Base-by-base conservation (phyloP, 2,888 invertebrate species). In the Orthosia gracilis region DNA sequence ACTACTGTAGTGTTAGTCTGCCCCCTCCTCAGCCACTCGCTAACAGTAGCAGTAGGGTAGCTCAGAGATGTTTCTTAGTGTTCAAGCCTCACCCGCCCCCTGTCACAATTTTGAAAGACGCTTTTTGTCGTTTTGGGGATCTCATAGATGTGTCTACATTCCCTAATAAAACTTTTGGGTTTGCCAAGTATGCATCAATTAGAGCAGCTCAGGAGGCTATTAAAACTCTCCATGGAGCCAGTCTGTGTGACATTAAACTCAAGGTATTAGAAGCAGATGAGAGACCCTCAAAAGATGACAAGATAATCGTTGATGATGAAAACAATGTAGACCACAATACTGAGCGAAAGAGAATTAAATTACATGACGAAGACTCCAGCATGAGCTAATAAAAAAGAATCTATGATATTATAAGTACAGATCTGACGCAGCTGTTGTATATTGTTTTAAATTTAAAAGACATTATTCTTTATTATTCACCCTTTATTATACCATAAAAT, bases 221-320 rank as follows among this genome's bases (percentile, higher is more conserved):
- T 67, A 90, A 77, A 62, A 92, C 91, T 13, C 93, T 99, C 52
- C 98, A 99, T 92, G 99, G 98, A 3, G 98, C 98, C 69, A 98
- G 98, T 89, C 97, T 99, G 68, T 98, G 98, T 90, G 99, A 99
- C 12, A 97, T 98, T 26, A 97, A 98, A 81, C 94, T 99, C 68
- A 98, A 99, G 94, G 99, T 99, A 3, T 96, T 99, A 93, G 98
- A 98, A 93, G 99, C 99, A 1, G 99, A 99, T 91, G 98, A 98
- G 85, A 97, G 94, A 67, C 96, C 90, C n/a, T 72, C 84, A 11
- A 91, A 89, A 80, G 90, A 91, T 15, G 91, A 90, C 18, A 87
- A 87, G 74, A 84, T 83, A 54, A 86, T 78, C 77, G 71, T 80
- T 67, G 89, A 89, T 67, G 90, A 91, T 65, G 88, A 88, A 18